Evolutionary conservation across 1,140 invertebrate genomes (phyloP).

Genomic region (Nomia melanderi): DNA sequence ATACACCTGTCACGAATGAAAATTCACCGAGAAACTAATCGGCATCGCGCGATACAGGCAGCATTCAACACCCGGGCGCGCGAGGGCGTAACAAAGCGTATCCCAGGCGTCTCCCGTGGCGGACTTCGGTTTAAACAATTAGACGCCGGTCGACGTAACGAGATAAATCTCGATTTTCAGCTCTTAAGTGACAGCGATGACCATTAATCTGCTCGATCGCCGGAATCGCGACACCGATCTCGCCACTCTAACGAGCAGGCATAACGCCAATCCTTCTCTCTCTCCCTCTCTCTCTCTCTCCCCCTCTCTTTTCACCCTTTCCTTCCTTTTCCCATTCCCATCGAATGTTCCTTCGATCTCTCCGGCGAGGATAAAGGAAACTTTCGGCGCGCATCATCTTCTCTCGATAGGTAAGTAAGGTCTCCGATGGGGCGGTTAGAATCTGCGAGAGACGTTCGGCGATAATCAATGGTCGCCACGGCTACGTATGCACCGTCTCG

Average conservation of each 20-base stretch:
- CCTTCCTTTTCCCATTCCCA: background rate
- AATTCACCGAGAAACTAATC: constrained; percentile 1
- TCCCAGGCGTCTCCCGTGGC: background rate
- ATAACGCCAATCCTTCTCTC: constrained; percentile 57
- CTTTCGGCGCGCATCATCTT: constrained; percentile 8
- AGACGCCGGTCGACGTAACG: constrained; percentile 37
- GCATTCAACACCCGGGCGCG: background rate
- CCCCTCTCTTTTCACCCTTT: background rate
- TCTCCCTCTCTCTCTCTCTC: background rate
- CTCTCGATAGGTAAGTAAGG: constrained; percentile 30
- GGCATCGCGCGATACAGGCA: background rate
- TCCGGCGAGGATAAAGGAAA: background rate
- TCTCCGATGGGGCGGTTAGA: constrained; percentile 35
- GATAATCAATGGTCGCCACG: constrained; percentile 44
- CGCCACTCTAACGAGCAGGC: constrained; percentile 63
- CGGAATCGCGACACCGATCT: constrained; percentile 65
- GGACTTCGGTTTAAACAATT: constrained; percentile 57
- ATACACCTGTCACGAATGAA: too few species aligned
- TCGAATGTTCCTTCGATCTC: background rate
- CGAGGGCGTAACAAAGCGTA: constrained; percentile 4
- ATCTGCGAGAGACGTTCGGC: constrained; percentile 45
- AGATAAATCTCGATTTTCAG: constrained; percentile 66
- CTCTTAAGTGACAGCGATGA: constrained; percentile 66
- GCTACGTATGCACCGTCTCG: background rate
- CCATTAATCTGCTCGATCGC: constrained; percentile 65